These are phyloP conservation scores for Lagria hirta DNA, from an alignment of 2,888 invertebrate species.

Conservation along the genomic window DNA sequence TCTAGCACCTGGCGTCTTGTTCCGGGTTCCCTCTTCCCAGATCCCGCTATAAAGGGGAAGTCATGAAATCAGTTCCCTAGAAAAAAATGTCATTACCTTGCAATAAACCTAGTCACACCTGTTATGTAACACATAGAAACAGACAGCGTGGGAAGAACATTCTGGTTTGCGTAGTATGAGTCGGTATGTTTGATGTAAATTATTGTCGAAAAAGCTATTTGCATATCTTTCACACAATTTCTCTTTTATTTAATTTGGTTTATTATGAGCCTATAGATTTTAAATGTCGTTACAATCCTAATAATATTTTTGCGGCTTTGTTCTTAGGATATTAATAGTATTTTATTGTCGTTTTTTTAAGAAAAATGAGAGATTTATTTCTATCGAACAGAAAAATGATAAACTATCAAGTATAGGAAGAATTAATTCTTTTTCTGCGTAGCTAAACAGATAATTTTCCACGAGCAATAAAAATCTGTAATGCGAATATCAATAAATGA, in stretches of 20 bases:
- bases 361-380: too few relatives aligned
- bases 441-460: too few relatives aligned
- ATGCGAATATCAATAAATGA: too few relatives aligned
- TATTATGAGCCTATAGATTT: too few relatives aligned
- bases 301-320: too few relatives aligned
- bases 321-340: too few relatives aligned
- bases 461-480: too few relatives aligned
- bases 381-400: too few relatives aligned
- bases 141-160: constrained; percentile 32
- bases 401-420: too few relatives aligned
- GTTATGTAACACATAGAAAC: constrained; percentile 10
- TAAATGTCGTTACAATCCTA: too few relatives aligned
- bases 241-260: not conserved
- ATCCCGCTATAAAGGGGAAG: constrained; percentile 24
- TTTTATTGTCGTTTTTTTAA: too few relatives aligned
- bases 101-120: constrained; percentile 14
- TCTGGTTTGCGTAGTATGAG: not conserved
- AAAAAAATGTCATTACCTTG: constrained; percentile 21
- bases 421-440: too few relatives aligned
- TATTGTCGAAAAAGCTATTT: constrained; percentile 8
- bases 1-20: constrained; percentile 22
- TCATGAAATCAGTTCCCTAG: constrained; percentile 24
- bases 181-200: constrained; percentile 13
- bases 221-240: constrained; percentile 5
- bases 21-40: constrained; percentile 24